A percentile compares a stretch with the other conserved stretches of the same genome.
These are phyloP conservation scores for Hemithea aestivaria DNA, from an alignment of 2,888 invertebrate species.

Conservation along the genomic window DNA sequence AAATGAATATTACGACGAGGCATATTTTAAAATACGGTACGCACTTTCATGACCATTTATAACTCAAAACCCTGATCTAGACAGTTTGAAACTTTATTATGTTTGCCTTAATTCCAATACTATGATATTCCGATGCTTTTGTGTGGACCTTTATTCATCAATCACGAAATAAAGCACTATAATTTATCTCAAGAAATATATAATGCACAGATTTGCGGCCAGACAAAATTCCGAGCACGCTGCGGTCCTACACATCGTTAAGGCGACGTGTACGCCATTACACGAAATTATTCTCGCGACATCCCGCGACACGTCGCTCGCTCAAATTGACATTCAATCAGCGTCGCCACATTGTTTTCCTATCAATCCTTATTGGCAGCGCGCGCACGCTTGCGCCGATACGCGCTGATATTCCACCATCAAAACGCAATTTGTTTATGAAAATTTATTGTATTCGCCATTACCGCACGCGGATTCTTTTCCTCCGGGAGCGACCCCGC, in stretches of 20 bases:
- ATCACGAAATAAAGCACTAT: slow-evolving; percentile 8
- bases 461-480: slow-evolving; percentile 73
- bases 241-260: slow-evolving; percentile 59
- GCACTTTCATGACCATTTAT: too few species aligned
- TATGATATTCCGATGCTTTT: too few species aligned
- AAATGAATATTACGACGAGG: too few species aligned
- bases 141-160: too few species aligned
- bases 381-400: slow-evolving; percentile 64
- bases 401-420: slow-evolving; percentile 69
- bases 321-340: slow-evolving; percentile 77
- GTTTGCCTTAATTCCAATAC: too few species aligned
- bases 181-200: slow-evolving; percentile 14
- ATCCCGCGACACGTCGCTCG: slow-evolving; percentile 38
- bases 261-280: slow-evolving; percentile 64
- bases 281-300: slow-evolving; percentile 57
- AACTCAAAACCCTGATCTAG: too few species aligned
- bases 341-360: slow-evolving; percentile 75
- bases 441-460: slow-evolving; percentile 80
- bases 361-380: slow-evolving; percentile 77
- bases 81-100: too few species aligned
- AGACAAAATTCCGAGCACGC: slow-evolving; percentile 23
- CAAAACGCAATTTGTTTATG: slow-evolving; percentile 80
- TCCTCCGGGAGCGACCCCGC: slow-evolving; percentile 73
- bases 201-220: slow-evolving; percentile 8
- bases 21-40: too few species aligned